Conservation (phyloP, 2,113 vertebrate genomes). For the Bufo gargarizans region DNA sequence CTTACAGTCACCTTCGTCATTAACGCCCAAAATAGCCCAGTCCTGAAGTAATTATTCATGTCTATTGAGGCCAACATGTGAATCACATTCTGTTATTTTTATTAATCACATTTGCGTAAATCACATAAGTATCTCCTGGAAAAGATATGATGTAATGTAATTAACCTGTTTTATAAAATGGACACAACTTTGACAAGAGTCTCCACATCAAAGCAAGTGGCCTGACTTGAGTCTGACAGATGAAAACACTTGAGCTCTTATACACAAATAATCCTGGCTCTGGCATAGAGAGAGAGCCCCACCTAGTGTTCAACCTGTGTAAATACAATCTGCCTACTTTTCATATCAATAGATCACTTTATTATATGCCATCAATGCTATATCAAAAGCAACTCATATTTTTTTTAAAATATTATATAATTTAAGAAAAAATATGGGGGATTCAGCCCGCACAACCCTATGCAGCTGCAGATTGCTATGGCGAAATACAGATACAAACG, state of each 20-base stretch:
- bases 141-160: neutral
- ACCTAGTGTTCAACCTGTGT: neutral
- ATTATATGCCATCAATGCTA: no score
- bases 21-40: neutral
- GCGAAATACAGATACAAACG: no score
- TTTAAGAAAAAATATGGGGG: no score
- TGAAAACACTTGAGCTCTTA: neutral
- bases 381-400: no score
- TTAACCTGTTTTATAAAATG: neutral
- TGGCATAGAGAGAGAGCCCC: neutral
- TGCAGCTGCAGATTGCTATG: no score
- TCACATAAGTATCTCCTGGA: neutral
- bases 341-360: no score
- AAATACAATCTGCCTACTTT: neutral
- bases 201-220: constrained; percentile 21
- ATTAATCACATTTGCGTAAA: neutral
- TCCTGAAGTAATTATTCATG: neutral
- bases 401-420: no score
- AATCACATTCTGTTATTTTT: neutral
- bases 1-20: no score
- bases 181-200: neutral
- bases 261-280: neutral
- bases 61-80: neutral
- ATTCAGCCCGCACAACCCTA: no score
- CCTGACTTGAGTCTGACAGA: neutral